Base-by-base conservation (phyloP, 2,888 invertebrate genomes). In the Cephus spinipes region DNA sequence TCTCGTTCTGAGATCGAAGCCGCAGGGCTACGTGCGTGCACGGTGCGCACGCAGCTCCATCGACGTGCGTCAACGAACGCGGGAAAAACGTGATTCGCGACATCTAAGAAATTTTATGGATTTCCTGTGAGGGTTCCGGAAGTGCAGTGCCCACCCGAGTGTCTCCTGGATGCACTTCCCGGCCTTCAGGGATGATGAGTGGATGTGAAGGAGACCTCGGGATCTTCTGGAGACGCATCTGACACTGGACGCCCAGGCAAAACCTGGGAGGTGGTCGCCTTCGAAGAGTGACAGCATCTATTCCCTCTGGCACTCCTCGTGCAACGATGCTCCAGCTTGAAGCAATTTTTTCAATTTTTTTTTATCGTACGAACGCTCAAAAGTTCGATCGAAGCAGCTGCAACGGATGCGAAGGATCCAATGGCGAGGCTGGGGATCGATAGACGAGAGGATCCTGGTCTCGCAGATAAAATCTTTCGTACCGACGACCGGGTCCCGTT, bases 401-500 rank as follows among this genome's bases (percentile, higher is more conserved):
- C 55, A 55, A 23, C 55, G 55, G 55, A 55, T 55, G 55, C 55
- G 23, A 23, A 55, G 55, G 55, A 55, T 55, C 55, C 55, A 55
- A 55, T 55, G 55, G 23, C 55, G 23, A 76, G 33, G 79, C 76
- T 73, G 76, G 80, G 84, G 80, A 86, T 83, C 84, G 83, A 85
- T 86, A 83, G 71, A 87, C 85, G 84, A 85, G 23, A 85, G 87
- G 85, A 87, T 88, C 88, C 85, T 81, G 80, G 82, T 84, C 86
- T 23, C 23, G 55, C 85, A 87, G 89, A 90, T 90, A 89, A 86
- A 85, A 90, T 90, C 88, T 86, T 79, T 80, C 80, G 76, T 79
- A 83, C 82, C 83, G 81, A 79, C 81, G 81, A 83, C 83, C 81
- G 81, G 79, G 83, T 82, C 79, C 76, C 32, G 15, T 11, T 32